These are phyloP conservation scores for Macrobrachium nipponense DNA, from an alignment of 1,140 invertebrate genomes.

Conservation along the genomic window DNA sequence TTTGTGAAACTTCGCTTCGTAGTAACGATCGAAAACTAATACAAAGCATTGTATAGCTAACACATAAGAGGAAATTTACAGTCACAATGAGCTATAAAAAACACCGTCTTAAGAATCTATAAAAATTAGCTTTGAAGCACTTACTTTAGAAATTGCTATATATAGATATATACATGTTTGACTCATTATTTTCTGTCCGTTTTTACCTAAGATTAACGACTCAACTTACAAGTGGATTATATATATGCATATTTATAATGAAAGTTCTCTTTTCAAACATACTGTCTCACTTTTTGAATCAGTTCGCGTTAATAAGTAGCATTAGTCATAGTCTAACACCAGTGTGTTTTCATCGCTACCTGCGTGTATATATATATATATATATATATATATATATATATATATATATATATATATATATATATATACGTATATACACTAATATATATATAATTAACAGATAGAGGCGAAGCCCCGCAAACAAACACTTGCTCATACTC, in stretches of 20 bases:
- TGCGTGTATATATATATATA: constrained; percentile 1
- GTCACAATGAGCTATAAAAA: too few species aligned
- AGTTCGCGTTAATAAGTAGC: too few species aligned
- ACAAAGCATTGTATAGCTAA: too few species aligned
- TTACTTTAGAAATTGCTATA: background rate
- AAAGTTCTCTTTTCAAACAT: too few species aligned
- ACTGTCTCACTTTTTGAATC: too few species aligned
- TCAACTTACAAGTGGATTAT: background rate
- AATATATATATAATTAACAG: constrained; percentile 1
- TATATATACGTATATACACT: background rate
- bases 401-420: constrained; percentile 18
- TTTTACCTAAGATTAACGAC: constrained; percentile 1
- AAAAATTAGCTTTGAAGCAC: constrained; percentile 5
- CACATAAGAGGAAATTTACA: too few species aligned
- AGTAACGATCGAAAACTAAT: too few species aligned
- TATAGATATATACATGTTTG: background rate
- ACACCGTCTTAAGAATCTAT: background rate
- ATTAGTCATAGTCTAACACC: too few species aligned
- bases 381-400: constrained; percentile 18
- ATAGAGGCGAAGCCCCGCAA: too few species aligned
- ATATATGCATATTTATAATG: too few species aligned
- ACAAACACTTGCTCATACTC: background rate
- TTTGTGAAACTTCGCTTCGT: too few species aligned
- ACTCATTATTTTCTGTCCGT: constrained; percentile 5
- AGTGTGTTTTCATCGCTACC: too few species aligned